Conservation (phyloP, 2,888 invertebrate species). For the Limnephilus marmoratus region DNA sequence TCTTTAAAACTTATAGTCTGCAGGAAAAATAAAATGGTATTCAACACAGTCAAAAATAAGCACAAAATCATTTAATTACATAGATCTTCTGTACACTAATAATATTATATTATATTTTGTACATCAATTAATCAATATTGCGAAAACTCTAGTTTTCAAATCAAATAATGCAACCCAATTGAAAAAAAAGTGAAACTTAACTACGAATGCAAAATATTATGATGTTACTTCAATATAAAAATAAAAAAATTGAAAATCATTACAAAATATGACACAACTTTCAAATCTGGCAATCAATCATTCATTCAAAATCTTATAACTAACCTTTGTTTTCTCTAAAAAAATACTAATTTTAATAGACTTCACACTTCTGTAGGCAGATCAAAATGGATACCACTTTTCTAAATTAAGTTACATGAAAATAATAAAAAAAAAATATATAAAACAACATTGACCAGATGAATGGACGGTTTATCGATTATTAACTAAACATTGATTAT, state of each 20-base stretch:
- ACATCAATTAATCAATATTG: slow-evolving; percentile 6
- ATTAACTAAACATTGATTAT: slow-evolving; percentile 48
- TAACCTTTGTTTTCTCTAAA: slow-evolving; percentile 41
- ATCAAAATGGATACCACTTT: slow-evolving; percentile 25
- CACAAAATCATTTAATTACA: slow-evolving; percentile 21
- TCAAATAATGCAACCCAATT: slow-evolving; percentile 1
- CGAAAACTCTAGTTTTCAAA: background rate
- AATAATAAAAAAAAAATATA: slow-evolving; percentile 38
- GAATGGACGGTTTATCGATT: slow-evolving; percentile 65
- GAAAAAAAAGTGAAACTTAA: background rate
- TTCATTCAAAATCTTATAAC: slow-evolving; percentile 41
- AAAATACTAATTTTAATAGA: slow-evolving; percentile 26
- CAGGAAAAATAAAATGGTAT: background rate
- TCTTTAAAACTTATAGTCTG: background rate
- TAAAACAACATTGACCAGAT: slow-evolving; percentile 62
- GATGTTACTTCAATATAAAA: background rate
- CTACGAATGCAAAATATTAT: slow-evolving; percentile 15
- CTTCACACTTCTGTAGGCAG: background rate
- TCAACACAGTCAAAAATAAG: background rate
- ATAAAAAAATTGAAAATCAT: slow-evolving; percentile 13
- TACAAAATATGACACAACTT: background rate
- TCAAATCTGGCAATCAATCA: background rate
- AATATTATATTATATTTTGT: slow-evolving; percentile 27
- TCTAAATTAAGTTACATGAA: slow-evolving; percentile 29
- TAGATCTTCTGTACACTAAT: slow-evolving; percentile 6